These are phyloP conservation scores for Aramus guarauna DNA, from an alignment of 2,113 vertebrate species.

Conservation along the genomic window DNA sequence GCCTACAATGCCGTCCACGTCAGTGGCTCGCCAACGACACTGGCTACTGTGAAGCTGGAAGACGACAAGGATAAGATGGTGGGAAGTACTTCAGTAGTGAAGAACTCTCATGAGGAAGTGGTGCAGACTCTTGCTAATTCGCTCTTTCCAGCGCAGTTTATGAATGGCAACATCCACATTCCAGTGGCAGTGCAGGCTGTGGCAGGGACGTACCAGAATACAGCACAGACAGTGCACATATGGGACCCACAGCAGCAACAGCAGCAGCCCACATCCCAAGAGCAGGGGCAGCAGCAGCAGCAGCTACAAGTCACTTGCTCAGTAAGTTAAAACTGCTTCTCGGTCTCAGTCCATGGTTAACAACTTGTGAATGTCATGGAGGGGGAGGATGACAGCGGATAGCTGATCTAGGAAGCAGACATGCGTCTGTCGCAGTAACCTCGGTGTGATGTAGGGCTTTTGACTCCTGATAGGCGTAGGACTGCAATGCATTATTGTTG, in stretches of 20 bases:
- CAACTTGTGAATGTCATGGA: neutral
- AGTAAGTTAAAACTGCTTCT: constrained; percentile 65
- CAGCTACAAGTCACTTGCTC: constrained; percentile 90
- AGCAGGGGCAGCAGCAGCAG: constrained; percentile 86
- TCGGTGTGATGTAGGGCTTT: neutral
- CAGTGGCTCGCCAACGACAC: constrained; percentile 78
- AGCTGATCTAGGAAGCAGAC: neutral
- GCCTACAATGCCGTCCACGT: constrained; percentile 94
- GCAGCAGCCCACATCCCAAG: constrained; percentile 84
- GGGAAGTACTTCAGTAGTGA: constrained; percentile 79
- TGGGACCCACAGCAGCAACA: constrained; percentile 95
- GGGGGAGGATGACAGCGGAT: neutral
- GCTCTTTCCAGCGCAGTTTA: constrained; percentile 97
- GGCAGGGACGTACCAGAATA: constrained; percentile 90
- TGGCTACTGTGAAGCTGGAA: constrained; percentile 83
- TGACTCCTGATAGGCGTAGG: neutral
- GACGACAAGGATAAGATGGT: constrained; percentile 93
- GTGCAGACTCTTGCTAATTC: constrained; percentile 92
- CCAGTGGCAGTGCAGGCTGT: constrained; percentile 98
- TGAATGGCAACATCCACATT: constrained; percentile 99
- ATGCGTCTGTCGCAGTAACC: neutral
- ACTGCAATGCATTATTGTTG: neutral
- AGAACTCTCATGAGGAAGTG: constrained; percentile 92
- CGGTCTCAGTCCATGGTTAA: neutral
- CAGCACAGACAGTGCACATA: constrained; percentile 95